Evolutionary conservation across 2,888 invertebrate genomes (phyloP), one percentile per base, ranked within the genome.

Genomic region (Meteorus colon): DNA sequence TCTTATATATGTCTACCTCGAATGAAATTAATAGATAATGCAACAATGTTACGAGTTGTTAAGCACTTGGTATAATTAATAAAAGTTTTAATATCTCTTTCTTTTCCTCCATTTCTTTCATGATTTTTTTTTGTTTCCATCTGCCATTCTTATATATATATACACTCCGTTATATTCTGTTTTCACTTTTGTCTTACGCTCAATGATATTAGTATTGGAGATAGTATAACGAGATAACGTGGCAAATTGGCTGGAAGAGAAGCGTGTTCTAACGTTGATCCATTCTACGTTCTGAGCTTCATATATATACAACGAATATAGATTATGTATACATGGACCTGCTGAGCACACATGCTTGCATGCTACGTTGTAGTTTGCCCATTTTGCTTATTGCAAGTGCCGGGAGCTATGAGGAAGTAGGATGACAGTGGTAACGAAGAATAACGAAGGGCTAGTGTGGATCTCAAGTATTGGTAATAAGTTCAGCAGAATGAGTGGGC

Each of bases 261-360:
- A 55, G 0, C 19, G 24, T 55, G 55, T 55, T 55, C n/a, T 70
- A 81, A 76, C 65, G 55, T 41, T 73, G 73, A 73, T 73, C 65
- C 73, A 73, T 65, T 73, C 37, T 73, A 48, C 19, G 37, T 31
- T 41, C 65, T 66, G 65, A 66, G 73, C 29, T 51, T 55, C 51
- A 4, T 55, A 55, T 55, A 55, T 48, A n/a, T 16, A 34, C 6
- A 8, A 16, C 63, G 16, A 3, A 31, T 63, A 10, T 31, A 14
- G 6, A 63, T 24, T 24, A 24, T n/a, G 14, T 3, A n/a, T 63
- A 29, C 29, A 62, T 62, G 27, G 12, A 34, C 34, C 31, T 63
- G 31, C 14, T 27, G 4, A 63, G 8, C 31, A n/a, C 63, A 31
- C 63, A n/a, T 10, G 16, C 5, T 29, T 12, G n/a, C 59, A 8